phyloP scores from a whole-genome alignment of 2,797 vertebrate genomes.

The Poeciliopsis paucimaculata region DNA sequence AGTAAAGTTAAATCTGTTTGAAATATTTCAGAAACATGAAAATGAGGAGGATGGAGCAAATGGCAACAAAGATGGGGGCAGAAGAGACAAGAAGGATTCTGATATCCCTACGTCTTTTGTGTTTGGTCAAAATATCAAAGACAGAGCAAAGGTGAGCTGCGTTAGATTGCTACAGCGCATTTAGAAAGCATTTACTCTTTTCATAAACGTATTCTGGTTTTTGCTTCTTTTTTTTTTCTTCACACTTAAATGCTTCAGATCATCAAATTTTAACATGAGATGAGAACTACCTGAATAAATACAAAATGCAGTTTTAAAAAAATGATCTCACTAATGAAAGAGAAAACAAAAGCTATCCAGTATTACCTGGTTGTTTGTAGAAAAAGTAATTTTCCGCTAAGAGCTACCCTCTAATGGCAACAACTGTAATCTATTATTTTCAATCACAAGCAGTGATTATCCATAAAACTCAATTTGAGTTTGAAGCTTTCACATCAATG shows the following conservation, averaged over 20 bases:
- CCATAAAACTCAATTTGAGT: too few species aligned
- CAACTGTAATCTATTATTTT: not conserved
- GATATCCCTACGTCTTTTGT: slow-evolving; percentile 87
- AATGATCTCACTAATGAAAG: not conserved
- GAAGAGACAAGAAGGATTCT: slow-evolving; percentile 80
- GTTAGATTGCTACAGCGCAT: slow-evolving; percentile 1
- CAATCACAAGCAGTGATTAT: not conserved
- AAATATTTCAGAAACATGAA: slow-evolving; percentile 79
- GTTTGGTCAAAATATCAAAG: slow-evolving; percentile 97
- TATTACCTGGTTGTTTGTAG: too few species aligned
- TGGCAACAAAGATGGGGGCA: slow-evolving; percentile 74
- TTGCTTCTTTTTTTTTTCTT: not conserved
- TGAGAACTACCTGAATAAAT: not conserved
- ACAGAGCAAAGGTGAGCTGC: slow-evolving; percentile 91
- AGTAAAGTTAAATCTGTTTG: not conserved
- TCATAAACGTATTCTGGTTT: not conserved
- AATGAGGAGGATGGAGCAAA: slow-evolving; percentile 72
- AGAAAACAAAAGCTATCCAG: too few species aligned
- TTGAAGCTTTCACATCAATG: not conserved
- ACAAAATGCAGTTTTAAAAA: not conserved
- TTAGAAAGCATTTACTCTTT: not conserved
- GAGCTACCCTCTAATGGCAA: not conserved
- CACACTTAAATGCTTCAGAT: not conserved
- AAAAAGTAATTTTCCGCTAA: not conserved
- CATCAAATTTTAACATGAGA: not conserved